Evolutionary conservation across 2,113 vertebrate genomes (phyloP), one percentile per base, ranked within the genome.

Genomic region (Emydura subglobosa): DNA sequence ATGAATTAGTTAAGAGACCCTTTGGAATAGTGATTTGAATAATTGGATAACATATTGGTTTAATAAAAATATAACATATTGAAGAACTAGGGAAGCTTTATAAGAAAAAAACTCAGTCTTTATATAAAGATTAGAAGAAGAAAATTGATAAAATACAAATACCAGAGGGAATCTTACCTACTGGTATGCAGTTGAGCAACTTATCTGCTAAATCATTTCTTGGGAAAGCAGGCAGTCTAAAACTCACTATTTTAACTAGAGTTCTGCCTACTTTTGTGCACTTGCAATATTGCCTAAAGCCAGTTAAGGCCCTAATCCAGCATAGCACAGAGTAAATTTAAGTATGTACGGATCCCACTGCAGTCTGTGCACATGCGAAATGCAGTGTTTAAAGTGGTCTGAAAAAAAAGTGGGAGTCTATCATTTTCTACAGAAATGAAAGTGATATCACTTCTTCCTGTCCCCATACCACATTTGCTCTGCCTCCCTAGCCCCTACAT

Each of bases 41-140:
- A 93, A 81, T 81, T 88, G 76, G 21, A 44, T 74, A 54, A 29
- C 79, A 10, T 82, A 4, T 72, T 72, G 39, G 21, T 89, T 91
- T 95, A 89, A 55, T 92, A 80, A 84, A 95, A 97, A 86, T 51
- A 14, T 65, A 95, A 44, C 14, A 91, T 87, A 81, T 27, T 85
- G 79, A 89, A 87, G 82, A 87, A 53, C 14, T 49, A 34, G 68
- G 78, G 10, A n/a, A 91, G 7, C 2, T 80, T 92, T 92, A 10
- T 53, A 81, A 44, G 2, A 13, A 91, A 13, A 51, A 86, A n/a
- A 51, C 5, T 59, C 68, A 53, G 21, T 42, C 31, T 1, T 84
- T 7, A 90, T 82, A 68, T 82, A 68, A 61, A 78, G 0, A 25
- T 82, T 59, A 87, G 68, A 44, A 50, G 6, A 50, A 29, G 27